Conservation (phyloP, 2,888 invertebrate genomes). For the Dasysyrphus tricinctus region DNA sequence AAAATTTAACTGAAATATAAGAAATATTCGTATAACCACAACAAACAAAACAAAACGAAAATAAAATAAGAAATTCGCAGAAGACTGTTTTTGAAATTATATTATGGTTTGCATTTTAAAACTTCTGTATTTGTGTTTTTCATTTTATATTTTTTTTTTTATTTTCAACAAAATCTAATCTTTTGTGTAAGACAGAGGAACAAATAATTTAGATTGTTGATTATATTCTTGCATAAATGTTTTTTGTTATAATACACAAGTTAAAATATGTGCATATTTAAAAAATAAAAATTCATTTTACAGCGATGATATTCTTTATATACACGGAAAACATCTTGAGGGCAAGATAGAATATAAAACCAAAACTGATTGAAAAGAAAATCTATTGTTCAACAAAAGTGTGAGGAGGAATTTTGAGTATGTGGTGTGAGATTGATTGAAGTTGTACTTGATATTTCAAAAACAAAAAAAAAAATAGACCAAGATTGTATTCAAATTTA, state of each 20-base stretch:
- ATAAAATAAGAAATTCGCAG: background rate
- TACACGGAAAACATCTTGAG: background rate
- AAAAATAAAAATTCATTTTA: conserved; percentile 1
- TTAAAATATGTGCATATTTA: conserved; percentile 16
- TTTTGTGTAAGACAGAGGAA: background rate
- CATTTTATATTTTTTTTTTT: no score
- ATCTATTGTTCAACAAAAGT: background rate
- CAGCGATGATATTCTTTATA: background rate
- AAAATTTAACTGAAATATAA: conserved; percentile 40
- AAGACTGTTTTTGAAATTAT: conserved; percentile 28
- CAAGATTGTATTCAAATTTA: background rate
- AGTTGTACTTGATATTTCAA: background rate
- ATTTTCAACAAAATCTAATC: conserved; percentile 10
- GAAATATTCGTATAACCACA: background rate
- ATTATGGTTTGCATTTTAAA: background rate
- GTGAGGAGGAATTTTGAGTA: background rate
- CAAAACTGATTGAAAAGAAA: conserved; percentile 2
- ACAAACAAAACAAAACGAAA: background rate
- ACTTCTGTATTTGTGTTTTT: background rate
- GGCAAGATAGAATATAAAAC: background rate
- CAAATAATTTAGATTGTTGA: conserved; percentile 19
- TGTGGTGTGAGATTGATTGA: background rate
- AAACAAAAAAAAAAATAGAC: background rate
- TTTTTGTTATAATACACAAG: background rate
- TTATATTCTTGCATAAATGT: conserved; percentile 16